phyloP scores from a whole-genome alignment of 2,888 invertebrate genomes.

The Himalopsyche anomala region DNA sequence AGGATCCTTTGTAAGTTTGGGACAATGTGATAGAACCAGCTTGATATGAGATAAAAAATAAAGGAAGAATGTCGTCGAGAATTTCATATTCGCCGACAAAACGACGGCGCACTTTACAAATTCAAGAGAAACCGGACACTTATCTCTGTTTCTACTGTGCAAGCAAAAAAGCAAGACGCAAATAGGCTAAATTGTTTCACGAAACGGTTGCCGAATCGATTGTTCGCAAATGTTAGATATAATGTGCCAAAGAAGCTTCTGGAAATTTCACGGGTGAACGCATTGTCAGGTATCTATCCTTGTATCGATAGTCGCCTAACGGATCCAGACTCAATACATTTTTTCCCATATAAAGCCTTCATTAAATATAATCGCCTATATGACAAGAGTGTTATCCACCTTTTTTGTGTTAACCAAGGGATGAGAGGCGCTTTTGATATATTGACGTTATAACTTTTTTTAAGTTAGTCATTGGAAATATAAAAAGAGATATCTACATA shows the following conservation, averaged over 20 bases:
- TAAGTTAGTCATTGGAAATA: not conserved
- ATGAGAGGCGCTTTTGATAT: constrained; percentile 24
- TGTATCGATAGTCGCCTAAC: constrained; percentile 35
- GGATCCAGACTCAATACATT: constrained; percentile 51
- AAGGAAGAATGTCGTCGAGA: constrained; percentile 19
- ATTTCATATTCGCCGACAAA: constrained; percentile 29
- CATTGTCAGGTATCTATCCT: constrained; percentile 53
- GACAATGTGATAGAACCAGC: constrained; percentile 50
- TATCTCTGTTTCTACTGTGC: constrained; percentile 18
- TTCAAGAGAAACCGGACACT: constrained; percentile 44
- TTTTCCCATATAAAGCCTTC: constrained; percentile 49
- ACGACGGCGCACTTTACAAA: constrained; percentile 4
- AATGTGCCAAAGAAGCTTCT: constrained; percentile 5
- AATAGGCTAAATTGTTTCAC: constrained; percentile 28
- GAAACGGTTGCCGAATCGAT: constrained; percentile 17
- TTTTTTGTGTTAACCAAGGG: constrained; percentile 8
- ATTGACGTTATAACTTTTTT: constrained; percentile 47
- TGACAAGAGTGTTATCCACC: constrained; percentile 40
- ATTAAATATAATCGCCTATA: constrained; percentile 58
- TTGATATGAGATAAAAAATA: constrained; percentile 50
- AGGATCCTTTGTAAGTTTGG: constrained; percentile 54
- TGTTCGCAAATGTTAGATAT: constrained; percentile 13
- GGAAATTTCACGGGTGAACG: constrained; percentile 52
- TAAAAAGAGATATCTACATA: too few species aligned
- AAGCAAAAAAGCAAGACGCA: constrained; percentile 36